Percentiles rank a stretch among this genome's conserved stretches.
These are phyloP conservation scores for Malaclemys terrapin DNA, from an alignment of 2,113 vertebrate species.

Conservation along the genomic window DNA sequence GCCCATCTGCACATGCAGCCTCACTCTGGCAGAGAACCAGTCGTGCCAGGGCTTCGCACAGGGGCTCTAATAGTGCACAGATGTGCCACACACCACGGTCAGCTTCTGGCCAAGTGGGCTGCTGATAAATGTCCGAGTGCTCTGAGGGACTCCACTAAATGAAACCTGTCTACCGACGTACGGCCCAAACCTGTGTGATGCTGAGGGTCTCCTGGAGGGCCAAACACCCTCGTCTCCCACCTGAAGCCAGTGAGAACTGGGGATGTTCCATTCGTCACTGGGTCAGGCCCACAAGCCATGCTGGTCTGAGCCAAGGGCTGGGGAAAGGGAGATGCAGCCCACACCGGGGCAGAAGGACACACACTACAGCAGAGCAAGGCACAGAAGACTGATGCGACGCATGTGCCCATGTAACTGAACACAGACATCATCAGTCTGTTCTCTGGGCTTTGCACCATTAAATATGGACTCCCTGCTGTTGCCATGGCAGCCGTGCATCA, in stretches of 20 bases:
- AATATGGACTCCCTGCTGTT: no score
- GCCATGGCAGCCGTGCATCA: no score
- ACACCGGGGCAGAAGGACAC: neutral
- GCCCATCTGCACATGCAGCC: no score
- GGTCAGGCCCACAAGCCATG: no score
- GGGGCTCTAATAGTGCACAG: neutral
- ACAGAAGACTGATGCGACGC: no score
- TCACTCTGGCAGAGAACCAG: no score
- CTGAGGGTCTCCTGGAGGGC: neutral
- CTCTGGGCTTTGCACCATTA: no score
- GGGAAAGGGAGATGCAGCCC: neutral
- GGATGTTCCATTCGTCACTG: neutral
- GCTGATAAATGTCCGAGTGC: neutral
- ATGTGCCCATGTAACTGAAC: no score
- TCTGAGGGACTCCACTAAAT: neutral
- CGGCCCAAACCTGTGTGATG: neutral
- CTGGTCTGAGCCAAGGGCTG: neutral
- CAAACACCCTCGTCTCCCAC: neutral
- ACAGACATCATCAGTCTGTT: no score
- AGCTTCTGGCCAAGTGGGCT: neutral
- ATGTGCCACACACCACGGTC: neutral
- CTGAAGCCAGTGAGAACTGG: neutral
- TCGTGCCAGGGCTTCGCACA: no score
- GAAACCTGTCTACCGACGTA: neutral
- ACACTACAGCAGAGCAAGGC: no score